Conservation (phyloP, 2,888 invertebrate genomes). For the Zaprionus obscuricornis region DNA sequence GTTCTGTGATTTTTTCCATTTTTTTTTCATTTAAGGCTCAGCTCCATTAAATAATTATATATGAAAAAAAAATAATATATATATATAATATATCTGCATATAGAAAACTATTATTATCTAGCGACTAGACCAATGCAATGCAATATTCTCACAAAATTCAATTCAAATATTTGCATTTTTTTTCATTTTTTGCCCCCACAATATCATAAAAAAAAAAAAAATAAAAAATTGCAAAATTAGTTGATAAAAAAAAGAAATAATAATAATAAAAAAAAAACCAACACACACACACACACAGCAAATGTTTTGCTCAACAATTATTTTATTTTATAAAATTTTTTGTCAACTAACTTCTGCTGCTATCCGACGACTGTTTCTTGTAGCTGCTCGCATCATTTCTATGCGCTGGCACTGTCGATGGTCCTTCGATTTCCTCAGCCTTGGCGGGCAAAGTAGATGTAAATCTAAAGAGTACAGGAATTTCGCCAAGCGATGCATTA, state of each 20-base stretch:
- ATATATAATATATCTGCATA: conserved; percentile 8
- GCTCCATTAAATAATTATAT: conserved; percentile 35
- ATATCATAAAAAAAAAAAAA: too few relatives aligned
- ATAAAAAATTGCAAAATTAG: conserved; percentile 18
- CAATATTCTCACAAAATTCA: too few relatives aligned
- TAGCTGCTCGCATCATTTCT: conserved; percentile 43
- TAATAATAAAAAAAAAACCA: conserved; percentile 36
- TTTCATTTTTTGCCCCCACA: too few relatives aligned
- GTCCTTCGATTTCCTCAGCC: conserved; percentile 66
- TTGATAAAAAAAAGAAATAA: conserved; percentile 8
- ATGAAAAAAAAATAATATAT: conserved; percentile 1
- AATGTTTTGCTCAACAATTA: conserved; percentile 44
- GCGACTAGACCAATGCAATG: too few relatives aligned
- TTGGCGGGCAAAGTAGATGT: conserved; percentile 84
- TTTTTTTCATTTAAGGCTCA: conserved; percentile 65
- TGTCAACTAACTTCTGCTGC: conserved; percentile 13
- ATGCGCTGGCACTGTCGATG: conserved; percentile 48
- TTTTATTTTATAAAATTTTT: conserved; percentile 31
- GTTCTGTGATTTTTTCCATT: conserved; percentile 77
- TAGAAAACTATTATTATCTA: conserved; percentile 4
- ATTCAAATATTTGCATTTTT: too few relatives aligned
- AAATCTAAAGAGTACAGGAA: conserved; percentile 94
- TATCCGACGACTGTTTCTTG: conserved; percentile 11
- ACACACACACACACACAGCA: background rate
- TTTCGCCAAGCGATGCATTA: conserved; percentile 88